A percentile compares a stretch with the other conserved stretches of the same genome.
Conservation (phyloP, 2,888 invertebrate species). For the Diarsia rubi region DNA sequence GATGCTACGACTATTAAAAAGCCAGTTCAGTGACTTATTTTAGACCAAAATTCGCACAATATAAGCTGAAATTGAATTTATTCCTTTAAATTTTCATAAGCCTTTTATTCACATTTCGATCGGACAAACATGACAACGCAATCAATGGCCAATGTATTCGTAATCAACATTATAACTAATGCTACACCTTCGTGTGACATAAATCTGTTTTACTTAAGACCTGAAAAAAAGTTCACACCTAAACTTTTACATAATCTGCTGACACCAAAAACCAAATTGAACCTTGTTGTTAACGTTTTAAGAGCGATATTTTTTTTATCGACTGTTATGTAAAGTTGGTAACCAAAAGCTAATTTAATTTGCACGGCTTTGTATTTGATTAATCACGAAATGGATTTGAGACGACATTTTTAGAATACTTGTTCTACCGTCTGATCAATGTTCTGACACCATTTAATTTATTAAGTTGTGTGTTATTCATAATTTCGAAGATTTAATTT, state of each 20-base stretch:
- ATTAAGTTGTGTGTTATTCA: conserved; percentile 58
- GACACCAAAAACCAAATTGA: conserved; percentile 13
- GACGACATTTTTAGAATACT: conserved; percentile 78
- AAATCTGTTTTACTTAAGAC: conserved; percentile 77
- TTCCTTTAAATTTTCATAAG: not conserved
- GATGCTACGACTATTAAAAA: not conserved
- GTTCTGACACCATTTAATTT: conserved; percentile 56
- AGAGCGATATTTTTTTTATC: not conserved
- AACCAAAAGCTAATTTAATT: conserved; percentile 80
- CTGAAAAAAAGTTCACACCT: conserved; percentile 75
- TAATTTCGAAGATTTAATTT: conserved; percentile 49
- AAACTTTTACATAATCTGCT: conserved; percentile 1
- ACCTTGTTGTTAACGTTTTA: not conserved
- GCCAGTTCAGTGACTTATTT: not conserved
- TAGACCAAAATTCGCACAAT: not conserved
- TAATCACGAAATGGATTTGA: conserved; percentile 73
- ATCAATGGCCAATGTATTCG: conserved; percentile 52
- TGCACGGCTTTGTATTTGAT: conserved; percentile 79
- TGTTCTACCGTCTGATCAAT: conserved; percentile 53
- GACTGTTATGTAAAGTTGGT: conserved; percentile 16
- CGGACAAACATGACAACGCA: conserved; percentile 35
- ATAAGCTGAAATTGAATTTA: not conserved
- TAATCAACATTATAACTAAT: conserved; percentile 51
- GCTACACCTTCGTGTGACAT: conserved; percentile 75
- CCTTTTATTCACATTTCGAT: not conserved